Conservation (phyloP, 2,888 invertebrate species). For the Lottia scabra region DNA sequence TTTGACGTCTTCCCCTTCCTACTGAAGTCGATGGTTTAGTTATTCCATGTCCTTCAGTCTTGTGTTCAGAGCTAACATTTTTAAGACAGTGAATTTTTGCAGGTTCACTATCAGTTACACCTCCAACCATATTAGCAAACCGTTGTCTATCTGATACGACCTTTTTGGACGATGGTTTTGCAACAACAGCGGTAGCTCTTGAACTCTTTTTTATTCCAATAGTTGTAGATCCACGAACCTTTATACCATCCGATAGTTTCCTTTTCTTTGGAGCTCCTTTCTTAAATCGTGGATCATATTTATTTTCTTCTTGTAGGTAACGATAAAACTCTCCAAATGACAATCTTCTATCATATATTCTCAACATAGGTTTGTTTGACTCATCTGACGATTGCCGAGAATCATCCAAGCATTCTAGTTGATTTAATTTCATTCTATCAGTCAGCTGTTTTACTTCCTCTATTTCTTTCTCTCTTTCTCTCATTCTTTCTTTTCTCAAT, state of each 20-base stretch:
- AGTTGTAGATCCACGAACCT: neutral
- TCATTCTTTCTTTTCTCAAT: neutral
- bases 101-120: slow-evolving; percentile 14
- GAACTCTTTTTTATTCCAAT: neutral
- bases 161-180: neutral
- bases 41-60: neutral
- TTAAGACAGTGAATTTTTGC: slow-evolving; percentile 1
- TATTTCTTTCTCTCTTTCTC: slow-evolving; percentile 1
- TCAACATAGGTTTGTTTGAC: neutral
- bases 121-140: slow-evolving; percentile 14
- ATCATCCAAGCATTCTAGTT: neutral
- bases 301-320: slow-evolving; percentile 9
- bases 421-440: neutral
- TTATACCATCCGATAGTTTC: neutral
- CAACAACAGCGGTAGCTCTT: neutral
- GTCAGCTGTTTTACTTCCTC: neutral
- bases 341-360: neutral
- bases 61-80: neutral
- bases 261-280: slow-evolving; percentile 2
- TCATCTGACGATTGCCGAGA: neutral
- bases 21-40: neutral
- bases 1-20: neutral
- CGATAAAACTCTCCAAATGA: slow-evolving; percentile 7
- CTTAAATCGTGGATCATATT: slow-evolving; percentile 16
- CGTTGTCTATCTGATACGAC: slow-evolving; percentile 2